A percentile compares a stretch with the other conserved stretches of the same genome.
These are phyloP conservation scores for Myrmophylax atrothorax DNA, from an alignment of 2,113 vertebrate species.

Conservation along the genomic window DNA sequence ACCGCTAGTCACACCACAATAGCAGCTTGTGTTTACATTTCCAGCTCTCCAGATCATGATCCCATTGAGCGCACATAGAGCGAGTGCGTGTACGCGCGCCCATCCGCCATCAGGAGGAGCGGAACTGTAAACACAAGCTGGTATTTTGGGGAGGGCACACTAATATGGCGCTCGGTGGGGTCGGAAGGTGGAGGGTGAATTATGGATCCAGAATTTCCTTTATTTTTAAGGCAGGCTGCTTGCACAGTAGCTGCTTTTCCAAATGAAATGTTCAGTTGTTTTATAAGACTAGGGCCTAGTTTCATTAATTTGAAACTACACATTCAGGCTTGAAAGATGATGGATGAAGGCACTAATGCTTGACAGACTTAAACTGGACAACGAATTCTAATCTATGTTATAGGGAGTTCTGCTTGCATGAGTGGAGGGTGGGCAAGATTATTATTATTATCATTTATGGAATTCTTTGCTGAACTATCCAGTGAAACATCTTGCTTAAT, in stretches of 20 bases:
- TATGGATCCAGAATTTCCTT: slow-evolving; percentile 80
- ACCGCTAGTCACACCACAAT: slow-evolving; percentile 83
- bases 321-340: slow-evolving; percentile 2
- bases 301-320: slow-evolving; percentile 10
- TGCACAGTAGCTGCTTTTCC: slow-evolving; percentile 73
- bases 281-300: slow-evolving; percentile 63
- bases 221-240: slow-evolving; percentile 80
- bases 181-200: slow-evolving; percentile 79
- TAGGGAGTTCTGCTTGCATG: background rate
- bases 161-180: slow-evolving; percentile 82
- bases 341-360: background rate
- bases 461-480: background rate
- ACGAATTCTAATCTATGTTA: background rate
- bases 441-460: background rate
- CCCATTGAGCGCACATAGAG: slow-evolving; percentile 83
- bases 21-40: slow-evolving; percentile 86
- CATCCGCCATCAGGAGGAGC: slow-evolving; percentile 79
- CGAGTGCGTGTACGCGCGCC: slow-evolving; percentile 78
- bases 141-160: slow-evolving; percentile 83
- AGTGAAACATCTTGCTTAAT: background rate
- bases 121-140: slow-evolving; percentile 85
- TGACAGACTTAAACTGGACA: background rate
- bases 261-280: slow-evolving; percentile 64
- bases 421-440: background rate
- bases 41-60: slow-evolving; percentile 84